Evolutionary conservation across 2,113 vertebrate genomes (phyloP).

Genomic region (Eptatretus burgeri): DNA sequence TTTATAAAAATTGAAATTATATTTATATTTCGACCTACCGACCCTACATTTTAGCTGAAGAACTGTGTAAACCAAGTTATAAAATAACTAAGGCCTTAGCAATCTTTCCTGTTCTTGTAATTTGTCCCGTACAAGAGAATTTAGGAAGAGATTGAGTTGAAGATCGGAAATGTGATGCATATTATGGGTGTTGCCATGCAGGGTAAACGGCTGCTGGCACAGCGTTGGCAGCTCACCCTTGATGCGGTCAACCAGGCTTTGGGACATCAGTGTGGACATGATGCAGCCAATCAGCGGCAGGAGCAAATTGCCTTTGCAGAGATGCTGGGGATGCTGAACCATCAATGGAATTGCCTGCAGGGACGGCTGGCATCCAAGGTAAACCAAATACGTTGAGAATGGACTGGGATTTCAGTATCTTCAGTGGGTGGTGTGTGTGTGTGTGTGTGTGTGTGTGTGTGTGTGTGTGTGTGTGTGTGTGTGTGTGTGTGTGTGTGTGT

Average conservation of each 20-base stretch:
- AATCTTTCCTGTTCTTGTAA: not conserved
- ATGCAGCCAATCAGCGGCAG: constrained; percentile 26
- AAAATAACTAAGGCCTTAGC: no score
- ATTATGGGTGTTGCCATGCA: constrained; percentile 12
- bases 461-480: not conserved
- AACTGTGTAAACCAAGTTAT: no score
- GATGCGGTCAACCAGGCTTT: constrained; percentile 41
- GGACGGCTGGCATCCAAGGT: constrained; percentile 31
- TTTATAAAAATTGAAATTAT: no score
- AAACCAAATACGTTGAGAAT: constrained; percentile 2
- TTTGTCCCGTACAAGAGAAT: constrained; percentile 8
- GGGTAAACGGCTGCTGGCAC: constrained; percentile 31
- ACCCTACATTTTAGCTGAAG: no score
- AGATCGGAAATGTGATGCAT: no score
- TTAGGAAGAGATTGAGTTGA: no score
- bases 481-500: not conserved
- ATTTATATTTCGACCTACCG: no score
- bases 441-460: not conserved
- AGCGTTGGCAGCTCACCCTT: constrained; percentile 29
- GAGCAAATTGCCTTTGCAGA: constrained; percentile 39
- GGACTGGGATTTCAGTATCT: no score
- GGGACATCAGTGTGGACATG: constrained; percentile 23
- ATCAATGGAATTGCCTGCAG: constrained; percentile 29
- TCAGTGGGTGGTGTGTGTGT: not conserved
- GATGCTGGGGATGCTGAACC: constrained; percentile 30